Conservation (phyloP, 2,113 vertebrate genomes). For the Phalacrocorax pelagicus region DNA sequence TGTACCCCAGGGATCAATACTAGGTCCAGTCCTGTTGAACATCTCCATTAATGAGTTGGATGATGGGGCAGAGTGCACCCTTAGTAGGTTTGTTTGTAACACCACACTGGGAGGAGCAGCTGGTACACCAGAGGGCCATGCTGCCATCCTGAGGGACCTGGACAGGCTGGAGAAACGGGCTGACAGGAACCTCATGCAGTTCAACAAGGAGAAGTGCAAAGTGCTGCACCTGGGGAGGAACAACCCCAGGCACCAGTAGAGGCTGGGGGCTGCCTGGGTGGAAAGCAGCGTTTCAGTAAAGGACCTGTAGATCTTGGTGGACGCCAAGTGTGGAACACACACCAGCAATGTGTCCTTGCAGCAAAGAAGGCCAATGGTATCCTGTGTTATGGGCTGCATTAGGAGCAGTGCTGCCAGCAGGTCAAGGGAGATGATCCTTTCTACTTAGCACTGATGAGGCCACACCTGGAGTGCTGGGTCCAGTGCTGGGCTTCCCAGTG, state of each 20-base stretch:
- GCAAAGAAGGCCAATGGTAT: neutral
- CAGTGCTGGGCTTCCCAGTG: neutral
- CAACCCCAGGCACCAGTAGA: neutral
- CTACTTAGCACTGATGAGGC: neutral
- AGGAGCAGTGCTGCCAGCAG: neutral
- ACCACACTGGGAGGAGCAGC: neutral
- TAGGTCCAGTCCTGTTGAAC: neutral
- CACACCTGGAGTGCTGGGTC: neutral
- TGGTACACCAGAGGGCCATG: neutral
- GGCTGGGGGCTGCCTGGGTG: neutral
- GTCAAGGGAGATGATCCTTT: neutral
- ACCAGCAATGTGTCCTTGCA: neutral
- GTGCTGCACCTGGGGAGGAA: too few relatives aligned
- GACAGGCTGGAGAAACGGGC: neutral
- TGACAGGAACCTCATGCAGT: neutral
- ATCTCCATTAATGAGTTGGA: neutral
- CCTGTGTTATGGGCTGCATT: neutral
- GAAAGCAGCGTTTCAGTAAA: neutral
- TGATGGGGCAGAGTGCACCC: neutral
- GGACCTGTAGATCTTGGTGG: too few relatives aligned
- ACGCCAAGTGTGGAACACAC: neutral
- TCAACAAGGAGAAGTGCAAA: neutral
- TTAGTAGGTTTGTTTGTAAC: neutral
- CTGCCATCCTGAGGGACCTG: neutral
- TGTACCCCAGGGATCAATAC: neutral